Evolutionary conservation across 2,113 vertebrate genomes (phyloP).

Genomic region (Genyomyrus donnyi): DNA sequence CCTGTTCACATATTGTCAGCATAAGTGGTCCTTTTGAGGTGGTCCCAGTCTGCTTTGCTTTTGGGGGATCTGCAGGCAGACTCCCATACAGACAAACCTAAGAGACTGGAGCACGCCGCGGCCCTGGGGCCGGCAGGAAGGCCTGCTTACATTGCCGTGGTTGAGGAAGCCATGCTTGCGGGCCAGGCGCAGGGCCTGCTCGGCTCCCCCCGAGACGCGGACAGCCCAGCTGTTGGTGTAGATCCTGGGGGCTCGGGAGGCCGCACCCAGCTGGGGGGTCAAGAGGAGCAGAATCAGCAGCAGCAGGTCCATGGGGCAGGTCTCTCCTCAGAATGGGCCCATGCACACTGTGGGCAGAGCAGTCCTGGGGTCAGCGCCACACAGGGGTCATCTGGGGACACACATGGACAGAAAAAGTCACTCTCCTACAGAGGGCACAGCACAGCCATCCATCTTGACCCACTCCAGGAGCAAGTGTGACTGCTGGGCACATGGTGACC

Average conservation of each 20-base stretch:
- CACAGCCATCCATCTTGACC: background rate
- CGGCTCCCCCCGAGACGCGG: conserved; percentile 66
- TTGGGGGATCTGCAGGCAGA: background rate
- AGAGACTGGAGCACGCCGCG: background rate
- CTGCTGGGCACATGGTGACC: background rate
- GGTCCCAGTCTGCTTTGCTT: background rate
- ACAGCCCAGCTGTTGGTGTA: conserved; percentile 95
- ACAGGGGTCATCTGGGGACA: background rate
- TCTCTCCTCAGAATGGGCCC: conserved; percentile 22
- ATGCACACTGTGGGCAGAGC: background rate
- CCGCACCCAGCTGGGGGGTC: conserved; percentile 49
- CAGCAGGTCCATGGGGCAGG: conserved; percentile 61
- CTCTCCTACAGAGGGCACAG: background rate
- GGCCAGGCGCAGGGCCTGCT: conserved; percentile 72
- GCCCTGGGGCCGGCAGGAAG: background rate
- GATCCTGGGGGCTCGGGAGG: conserved; percentile 54
- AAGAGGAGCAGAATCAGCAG: conserved; percentile 61
- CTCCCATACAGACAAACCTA: background rate
- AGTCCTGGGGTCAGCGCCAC: background rate
- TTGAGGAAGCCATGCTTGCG: conserved; percentile 85
- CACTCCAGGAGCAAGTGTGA: background rate
- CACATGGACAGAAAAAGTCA: background rate
- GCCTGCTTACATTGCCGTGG: conserved; percentile 73
- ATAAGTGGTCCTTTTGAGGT: background rate
- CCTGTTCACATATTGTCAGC: background rate